These are phyloP conservation scores for Anhinga anhinga DNA, from an alignment of 2,113 vertebrate genomes.

Conservation along the genomic window DNA sequence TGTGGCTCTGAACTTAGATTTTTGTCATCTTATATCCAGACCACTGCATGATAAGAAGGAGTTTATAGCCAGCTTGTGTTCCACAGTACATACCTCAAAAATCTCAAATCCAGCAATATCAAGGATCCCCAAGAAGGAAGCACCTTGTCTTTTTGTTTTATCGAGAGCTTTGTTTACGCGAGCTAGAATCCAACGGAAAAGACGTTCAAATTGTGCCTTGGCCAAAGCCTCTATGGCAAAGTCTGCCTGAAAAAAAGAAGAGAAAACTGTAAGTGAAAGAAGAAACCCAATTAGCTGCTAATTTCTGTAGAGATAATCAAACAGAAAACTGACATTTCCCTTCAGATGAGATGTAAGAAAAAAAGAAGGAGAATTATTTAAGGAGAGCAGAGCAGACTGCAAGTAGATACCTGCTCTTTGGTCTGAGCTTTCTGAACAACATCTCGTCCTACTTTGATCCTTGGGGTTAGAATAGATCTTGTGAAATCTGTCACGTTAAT, in stretches of 20 bases:
- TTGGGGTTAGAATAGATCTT: constrained; percentile 88
- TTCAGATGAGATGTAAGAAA: not conserved
- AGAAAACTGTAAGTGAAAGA: not conserved
- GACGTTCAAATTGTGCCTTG: constrained; percentile 92
- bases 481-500: constrained; percentile 95
- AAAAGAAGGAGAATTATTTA: not conserved
- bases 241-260: constrained; percentile 80
- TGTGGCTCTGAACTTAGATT: not conserved
- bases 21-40: not conserved
- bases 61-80: not conserved
- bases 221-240: constrained; percentile 91
- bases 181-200: constrained; percentile 91
- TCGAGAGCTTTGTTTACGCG: constrained; percentile 94
- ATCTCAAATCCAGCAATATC: constrained; percentile 98
- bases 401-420: constrained; percentile 88
- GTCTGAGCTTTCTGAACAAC: constrained; percentile 97
- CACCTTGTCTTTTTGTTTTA: constrained; percentile 92
- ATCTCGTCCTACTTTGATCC: constrained; percentile 94
- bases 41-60: not conserved
- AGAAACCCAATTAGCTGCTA: not conserved
- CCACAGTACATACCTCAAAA: constrained; percentile 82
- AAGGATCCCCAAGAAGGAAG: constrained; percentile 94
- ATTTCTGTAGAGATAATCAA: not conserved
- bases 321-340: not conserved
- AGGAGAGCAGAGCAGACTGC: not conserved